Conservation (phyloP, 2,888 invertebrate species). For the Oscheius onirici region DNA sequence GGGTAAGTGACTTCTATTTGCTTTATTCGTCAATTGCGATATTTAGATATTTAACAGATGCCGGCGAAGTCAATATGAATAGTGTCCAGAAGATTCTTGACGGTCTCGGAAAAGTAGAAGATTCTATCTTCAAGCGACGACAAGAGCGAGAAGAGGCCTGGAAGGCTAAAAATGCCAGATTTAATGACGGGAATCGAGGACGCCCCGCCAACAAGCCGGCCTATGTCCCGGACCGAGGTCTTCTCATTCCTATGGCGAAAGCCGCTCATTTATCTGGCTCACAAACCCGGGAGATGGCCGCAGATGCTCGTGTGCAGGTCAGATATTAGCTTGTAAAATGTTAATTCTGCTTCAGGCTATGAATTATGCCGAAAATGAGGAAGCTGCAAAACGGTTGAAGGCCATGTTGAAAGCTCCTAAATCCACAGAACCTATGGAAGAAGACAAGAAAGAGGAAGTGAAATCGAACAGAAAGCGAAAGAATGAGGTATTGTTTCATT, state of each 20-base stretch:
- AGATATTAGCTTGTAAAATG: not conserved
- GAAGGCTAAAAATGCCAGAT: conserved; percentile 66
- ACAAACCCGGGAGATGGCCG: conserved; percentile 51
- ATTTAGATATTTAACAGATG: conserved; percentile 86
- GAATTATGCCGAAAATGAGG: conserved; percentile 71
- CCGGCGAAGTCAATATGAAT: conserved; percentile 90
- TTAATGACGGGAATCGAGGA: not conserved
- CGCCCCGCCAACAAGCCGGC: conserved; percentile 36
- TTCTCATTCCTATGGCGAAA: conserved; percentile 47
- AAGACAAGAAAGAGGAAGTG: conserved; percentile 20
- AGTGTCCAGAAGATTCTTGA: conserved; percentile 92
- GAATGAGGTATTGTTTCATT: conserved; percentile 35
- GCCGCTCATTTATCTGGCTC: conserved; percentile 44
- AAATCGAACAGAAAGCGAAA: conserved; percentile 42
- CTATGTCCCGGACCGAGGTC: conserved; percentile 43
- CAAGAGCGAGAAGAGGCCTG: conserved; percentile 75
- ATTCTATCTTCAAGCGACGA: conserved; percentile 93
- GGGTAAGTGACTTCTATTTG: conserved; percentile 49
- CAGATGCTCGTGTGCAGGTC: conserved; percentile 51
- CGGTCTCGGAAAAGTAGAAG: conserved; percentile 91
- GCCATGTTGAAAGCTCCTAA: conserved; percentile 74
- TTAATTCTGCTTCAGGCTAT: conserved; percentile 37
- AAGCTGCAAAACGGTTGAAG: conserved; percentile 74
- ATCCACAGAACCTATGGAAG: conserved; percentile 21
- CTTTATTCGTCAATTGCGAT: not conserved